These are phyloP conservation scores for Parnassius smintheus DNA, from an alignment of 2,888 invertebrate genomes.

Conservation along the genomic window DNA sequence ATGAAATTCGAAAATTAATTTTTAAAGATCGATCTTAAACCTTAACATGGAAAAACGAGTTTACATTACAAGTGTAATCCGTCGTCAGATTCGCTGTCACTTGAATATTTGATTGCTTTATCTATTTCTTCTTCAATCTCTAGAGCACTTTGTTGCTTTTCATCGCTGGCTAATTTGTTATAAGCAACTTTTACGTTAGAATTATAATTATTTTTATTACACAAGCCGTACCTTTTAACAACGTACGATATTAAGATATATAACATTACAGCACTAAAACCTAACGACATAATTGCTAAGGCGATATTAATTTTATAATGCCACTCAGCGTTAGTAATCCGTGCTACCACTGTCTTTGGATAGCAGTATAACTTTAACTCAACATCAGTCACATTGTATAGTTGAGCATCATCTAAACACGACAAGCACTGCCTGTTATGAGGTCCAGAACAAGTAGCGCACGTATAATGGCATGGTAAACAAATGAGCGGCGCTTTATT, in stretches of 20 bases:
- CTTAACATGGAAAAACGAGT: slow-evolving; percentile 16
- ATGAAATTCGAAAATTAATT: not conserved
- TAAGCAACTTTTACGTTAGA: slow-evolving; percentile 61
- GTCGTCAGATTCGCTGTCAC: slow-evolving; percentile 69
- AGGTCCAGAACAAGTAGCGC: slow-evolving; percentile 85
- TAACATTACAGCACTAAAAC: slow-evolving; percentile 49
- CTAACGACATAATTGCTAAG: slow-evolving; percentile 57
- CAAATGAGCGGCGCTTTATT: slow-evolving; percentile 73
- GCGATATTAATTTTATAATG: slow-evolving; percentile 68
- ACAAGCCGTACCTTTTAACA: slow-evolving; percentile 45
- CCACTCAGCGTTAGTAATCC: slow-evolving; percentile 68
- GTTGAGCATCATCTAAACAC: slow-evolving; percentile 84
- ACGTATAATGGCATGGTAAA: slow-evolving; percentile 87
- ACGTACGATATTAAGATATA: slow-evolving; percentile 52
- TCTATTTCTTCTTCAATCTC: slow-evolving; percentile 71
- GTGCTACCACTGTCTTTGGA: slow-evolving; percentile 65
- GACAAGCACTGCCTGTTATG: slow-evolving; percentile 85
- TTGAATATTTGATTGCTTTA: slow-evolving; percentile 63
- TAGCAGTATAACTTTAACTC: slow-evolving; percentile 76
- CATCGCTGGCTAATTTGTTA: slow-evolving; percentile 66
- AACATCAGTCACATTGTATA: slow-evolving; percentile 64
- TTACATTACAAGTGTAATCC: slow-evolving; percentile 66
- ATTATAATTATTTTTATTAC: slow-evolving; percentile 51
- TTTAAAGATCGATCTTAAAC: too few relatives aligned
- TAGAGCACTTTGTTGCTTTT: slow-evolving; percentile 60